Conservation (phyloP, 2,113 vertebrate species). For the Helogale parvula region DNA sequence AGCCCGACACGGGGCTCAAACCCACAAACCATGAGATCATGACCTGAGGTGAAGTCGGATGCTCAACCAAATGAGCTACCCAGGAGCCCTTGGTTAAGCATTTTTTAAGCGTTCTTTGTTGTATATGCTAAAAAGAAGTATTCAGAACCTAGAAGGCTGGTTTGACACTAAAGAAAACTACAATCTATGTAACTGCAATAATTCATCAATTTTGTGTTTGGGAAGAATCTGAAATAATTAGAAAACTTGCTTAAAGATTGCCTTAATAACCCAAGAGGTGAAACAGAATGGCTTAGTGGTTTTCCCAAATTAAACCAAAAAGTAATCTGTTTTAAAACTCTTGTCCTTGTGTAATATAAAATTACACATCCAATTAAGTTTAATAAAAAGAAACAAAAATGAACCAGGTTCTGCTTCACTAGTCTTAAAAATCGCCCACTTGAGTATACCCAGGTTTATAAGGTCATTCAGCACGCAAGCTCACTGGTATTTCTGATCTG, state of each 20-base stretch:
- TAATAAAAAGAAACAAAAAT: constrained; percentile 54
- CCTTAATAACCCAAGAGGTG: constrained; percentile 17
- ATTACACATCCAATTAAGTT: constrained; percentile 51
- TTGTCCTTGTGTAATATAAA: constrained; percentile 36
- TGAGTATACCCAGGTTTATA: neutral
- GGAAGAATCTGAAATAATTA: constrained; percentile 53
- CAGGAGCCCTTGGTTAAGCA: too few species aligned
- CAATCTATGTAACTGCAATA: neutral
- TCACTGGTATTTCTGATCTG: neutral
- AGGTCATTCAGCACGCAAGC: neutral
- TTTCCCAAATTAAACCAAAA: constrained; percentile 35
- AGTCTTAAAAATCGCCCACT: constrained; percentile 45
- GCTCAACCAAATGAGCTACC: too few species aligned
- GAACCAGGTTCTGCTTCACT: neutral
- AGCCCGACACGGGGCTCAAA: too few species aligned
- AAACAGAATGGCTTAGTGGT: constrained; percentile 17
- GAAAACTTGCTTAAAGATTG: constrained; percentile 38
- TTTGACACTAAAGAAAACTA: neutral
- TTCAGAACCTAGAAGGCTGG: neutral
- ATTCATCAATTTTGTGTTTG: constrained; percentile 18
- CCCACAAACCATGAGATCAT: too few species aligned
- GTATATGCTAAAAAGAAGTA: neutral
- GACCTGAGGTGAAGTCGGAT: too few species aligned
- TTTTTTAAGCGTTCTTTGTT: neutral
- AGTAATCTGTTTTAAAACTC: constrained; percentile 23